Evolutionary conservation across 2,797 vertebrate species (phyloP), one percentile per base, ranked within the genome.

Genomic region (Pseudochromis fuscus): DNA sequence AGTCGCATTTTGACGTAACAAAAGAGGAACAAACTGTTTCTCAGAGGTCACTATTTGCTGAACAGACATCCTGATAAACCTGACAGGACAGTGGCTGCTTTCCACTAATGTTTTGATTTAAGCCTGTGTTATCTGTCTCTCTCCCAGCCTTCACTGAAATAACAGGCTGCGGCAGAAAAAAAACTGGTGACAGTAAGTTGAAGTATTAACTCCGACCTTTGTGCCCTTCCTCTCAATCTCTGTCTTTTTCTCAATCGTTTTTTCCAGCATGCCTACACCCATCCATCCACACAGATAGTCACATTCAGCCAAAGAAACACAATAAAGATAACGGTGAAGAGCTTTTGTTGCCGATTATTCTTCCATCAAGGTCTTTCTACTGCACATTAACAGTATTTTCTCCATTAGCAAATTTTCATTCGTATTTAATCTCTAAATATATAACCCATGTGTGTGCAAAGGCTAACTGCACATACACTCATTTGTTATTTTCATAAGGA

Each of bases 131-230:
- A 81, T 87, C 82, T 60, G 35, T 51, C 23, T 44, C 30, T 38
- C 67, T 53, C 33, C 8, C 66, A 58, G 53, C 38, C 61, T 57
- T 77, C 30, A 25, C 77, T 72, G 11, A 64, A 82, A 78, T 49
- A 83, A 83, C 67, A 73, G 49, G 40, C 72, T 48, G 46, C 37
- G 42, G 72, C 31, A 59, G 72, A 27, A 40, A 27, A 53, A 81
- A 74, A 76, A 63, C 44, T 10, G 56, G 57, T 65, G 76, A 58
- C 37, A 68, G 62, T 49, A 37, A 70, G 71, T 46, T 81, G 51
- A 83, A 81, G 73, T 52, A 79, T 86, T 72, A 83, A 85, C 76
- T 78, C 53, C 72, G 81, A 88, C 82, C 87, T 86, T 78, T 77
- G 80, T 19, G 51, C 64, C 62, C 57, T 63, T 72, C 49, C 48